Conservation (phyloP, 2,113 vertebrate genomes). For the Oenanthe oenanthe region DNA sequence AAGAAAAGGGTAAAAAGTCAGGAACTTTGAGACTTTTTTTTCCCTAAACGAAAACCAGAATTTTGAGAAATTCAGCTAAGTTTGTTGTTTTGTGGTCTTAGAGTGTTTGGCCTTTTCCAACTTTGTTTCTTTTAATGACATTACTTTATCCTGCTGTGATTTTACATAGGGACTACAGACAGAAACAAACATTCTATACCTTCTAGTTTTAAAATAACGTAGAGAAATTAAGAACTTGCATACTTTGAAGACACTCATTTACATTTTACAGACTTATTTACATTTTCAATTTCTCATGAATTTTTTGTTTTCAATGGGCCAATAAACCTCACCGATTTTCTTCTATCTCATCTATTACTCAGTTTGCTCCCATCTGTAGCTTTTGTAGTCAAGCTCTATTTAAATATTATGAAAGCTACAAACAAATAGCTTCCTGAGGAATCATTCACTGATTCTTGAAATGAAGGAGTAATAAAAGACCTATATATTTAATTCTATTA, state of each 20-base stretch:
- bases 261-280: no score
- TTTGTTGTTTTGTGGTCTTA: not conserved
- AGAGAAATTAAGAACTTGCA: not conserved
- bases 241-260: not conserved
- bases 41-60: not conserved
- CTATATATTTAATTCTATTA: not conserved
- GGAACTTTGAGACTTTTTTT: not conserved
- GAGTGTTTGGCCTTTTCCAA: not conserved
- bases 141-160: not conserved
- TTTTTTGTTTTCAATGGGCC: not conserved
- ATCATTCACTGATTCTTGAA: not conserved
- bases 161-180: not conserved
- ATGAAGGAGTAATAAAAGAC: not conserved
- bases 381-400: not conserved
- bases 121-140: not conserved
- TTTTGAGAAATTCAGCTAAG: not conserved
- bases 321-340: not conserved
- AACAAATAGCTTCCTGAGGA: not conserved
- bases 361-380: not conserved
- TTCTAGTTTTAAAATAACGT: not conserved
- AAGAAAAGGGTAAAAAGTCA: accelerated
- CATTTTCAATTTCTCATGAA: not conserved
- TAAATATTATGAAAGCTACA: not conserved
- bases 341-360: not conserved
- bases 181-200: not conserved